phyloP scores from a whole-genome alignment of 2,888 invertebrate species.

The Lutraria lutraria region DNA sequence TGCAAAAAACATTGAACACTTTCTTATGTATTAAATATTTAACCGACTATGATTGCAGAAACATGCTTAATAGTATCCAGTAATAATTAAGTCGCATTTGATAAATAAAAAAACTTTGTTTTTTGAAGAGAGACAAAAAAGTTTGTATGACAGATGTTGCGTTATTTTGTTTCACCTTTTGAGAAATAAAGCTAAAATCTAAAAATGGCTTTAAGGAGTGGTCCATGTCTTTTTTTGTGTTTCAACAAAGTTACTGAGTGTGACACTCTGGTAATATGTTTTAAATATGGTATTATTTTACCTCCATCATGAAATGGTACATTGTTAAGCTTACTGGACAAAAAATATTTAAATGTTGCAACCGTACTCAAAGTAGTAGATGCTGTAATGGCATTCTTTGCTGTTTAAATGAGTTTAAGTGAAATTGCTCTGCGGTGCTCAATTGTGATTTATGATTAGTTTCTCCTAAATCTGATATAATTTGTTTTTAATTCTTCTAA shows the following conservation, averaged over 20 bases:
- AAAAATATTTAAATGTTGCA: background rate
- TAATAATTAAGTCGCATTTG: no score
- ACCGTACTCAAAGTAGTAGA: background rate
- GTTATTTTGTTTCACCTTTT: background rate
- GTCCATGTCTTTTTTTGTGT: background rate
- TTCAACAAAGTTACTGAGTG: background rate
- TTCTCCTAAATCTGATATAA: background rate
- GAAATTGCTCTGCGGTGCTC: background rate
- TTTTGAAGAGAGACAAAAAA: background rate
- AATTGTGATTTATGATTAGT: background rate
- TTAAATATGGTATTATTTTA: slow-evolving; percentile 11
- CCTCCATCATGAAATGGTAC: background rate
- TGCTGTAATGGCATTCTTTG: background rate
- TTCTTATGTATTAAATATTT: no score
- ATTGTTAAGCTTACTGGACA: background rate
- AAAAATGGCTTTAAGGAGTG: background rate
- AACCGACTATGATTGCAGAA: no score
- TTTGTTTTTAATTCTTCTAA: background rate
- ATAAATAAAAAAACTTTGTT: background rate
- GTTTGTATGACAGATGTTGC: background rate
- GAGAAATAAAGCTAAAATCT: background rate
- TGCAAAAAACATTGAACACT: no score
- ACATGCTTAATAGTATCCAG: no score
- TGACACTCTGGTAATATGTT: background rate
- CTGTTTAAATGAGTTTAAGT: background rate